Base-by-base conservation (phyloP, 2,113 vertebrate genomes). In the Gasterosteus aculeatus region DNA sequence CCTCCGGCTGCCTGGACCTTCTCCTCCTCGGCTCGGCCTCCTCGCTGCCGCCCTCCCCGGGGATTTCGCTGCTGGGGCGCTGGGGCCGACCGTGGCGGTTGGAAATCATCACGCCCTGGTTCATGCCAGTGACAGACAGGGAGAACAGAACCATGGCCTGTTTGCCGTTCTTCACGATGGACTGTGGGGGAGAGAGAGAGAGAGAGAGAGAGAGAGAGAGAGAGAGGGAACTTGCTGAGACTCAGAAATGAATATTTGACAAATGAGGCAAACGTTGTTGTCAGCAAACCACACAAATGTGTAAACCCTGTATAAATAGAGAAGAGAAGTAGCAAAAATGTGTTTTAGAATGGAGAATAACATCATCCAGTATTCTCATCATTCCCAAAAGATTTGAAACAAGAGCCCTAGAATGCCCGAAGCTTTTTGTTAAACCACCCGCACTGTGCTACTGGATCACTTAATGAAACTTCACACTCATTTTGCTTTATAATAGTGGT, bases 131-230 rank as follows among this genome's bases (percentile, higher is more conserved):
- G 11, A 96, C 96, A 0, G 98, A 99, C 19, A 99, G 93, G 12
- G 98, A 98, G 80, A 98, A 97, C 42, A 99, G 93, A 29, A 99
- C 97, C 65, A 99, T 99, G 54, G 98, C 97, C 77, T 95, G 93
- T 82, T 95, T 95, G 31, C 95, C 95, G 0, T 97, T 97, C 92
- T 96, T 97, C 87, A 99, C 95, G 0, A 97, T 95, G 66, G 97
- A 89, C 98, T 99, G 94, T 41, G 26, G 7, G 19, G 31, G 77
- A 53, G 33, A 81, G 44, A 75, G 7, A 61, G 35, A 11, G 35
- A 79, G 53, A 41, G 0, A 83, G 47, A 77, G 7, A 65, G 18
- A 74, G 22, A 39, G 22, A 12, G 35, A 79, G 53, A 39, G 0
- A 83, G 46, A 77, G 6, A 65, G 16, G 72, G 22, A 39, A 19